Evolutionary conservation across 2,113 vertebrate genomes (phyloP).

Genomic region (Eptesicus fuscus): DNA sequence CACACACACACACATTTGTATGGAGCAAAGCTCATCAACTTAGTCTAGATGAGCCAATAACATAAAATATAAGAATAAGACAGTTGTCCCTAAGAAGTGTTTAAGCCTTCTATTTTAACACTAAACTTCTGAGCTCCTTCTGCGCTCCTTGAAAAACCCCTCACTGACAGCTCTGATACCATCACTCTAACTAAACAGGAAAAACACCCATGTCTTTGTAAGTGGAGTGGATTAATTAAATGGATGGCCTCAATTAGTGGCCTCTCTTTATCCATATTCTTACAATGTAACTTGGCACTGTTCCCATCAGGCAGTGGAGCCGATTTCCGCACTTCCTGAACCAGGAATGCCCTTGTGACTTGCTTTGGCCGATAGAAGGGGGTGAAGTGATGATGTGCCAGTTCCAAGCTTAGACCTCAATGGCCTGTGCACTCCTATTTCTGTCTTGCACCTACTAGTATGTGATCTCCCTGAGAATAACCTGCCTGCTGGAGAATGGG

Average conservation of each 20-base stretch:
- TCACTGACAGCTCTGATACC: background rate
- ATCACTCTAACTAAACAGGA: background rate
- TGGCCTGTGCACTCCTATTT: background rate
- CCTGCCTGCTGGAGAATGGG: background rate
- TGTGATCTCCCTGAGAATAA: background rate
- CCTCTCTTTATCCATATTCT: background rate
- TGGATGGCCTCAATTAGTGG: background rate
- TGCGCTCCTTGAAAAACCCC: background rate
- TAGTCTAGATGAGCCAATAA: background rate
- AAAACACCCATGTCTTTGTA: background rate
- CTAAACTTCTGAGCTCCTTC: background rate
- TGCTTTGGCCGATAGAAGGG: background rate
- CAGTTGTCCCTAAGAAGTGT: background rate
- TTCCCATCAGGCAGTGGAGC: background rate
- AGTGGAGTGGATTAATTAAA: background rate
- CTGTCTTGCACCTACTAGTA: background rate
- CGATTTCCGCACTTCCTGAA: background rate
- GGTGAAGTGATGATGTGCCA: background rate
- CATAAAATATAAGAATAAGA: background rate
- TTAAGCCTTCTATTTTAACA: background rate
- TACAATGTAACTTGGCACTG: background rate
- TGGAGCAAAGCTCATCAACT: background rate
- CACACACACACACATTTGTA: background rate
- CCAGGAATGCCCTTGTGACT: background rate
- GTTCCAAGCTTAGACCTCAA: background rate